A percentile compares a stretch with the other conserved stretches of the same genome.
Evolutionary conservation across 2,888 invertebrate genomes (phyloP).

Genomic region (Tetranychus truncatus): DNA sequence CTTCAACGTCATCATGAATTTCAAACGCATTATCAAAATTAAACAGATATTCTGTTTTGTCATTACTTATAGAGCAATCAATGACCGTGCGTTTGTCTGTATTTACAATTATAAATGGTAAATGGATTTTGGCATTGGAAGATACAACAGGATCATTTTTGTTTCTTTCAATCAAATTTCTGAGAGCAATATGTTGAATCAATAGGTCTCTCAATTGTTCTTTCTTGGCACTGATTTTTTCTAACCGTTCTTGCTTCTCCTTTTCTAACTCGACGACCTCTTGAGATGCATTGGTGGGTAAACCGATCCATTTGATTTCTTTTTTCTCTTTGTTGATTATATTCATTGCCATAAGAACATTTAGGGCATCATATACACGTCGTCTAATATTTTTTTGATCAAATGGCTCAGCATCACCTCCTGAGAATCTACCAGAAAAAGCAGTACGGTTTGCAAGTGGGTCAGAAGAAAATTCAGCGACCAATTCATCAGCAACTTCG

Average conservation of each 20-base stretch:
- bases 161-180: conserved; percentile 86
- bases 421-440: conserved; percentile 18
- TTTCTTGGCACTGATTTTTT: conserved; percentile 71
- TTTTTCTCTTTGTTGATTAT: conserved; percentile 99
- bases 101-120: conserved; percentile 85
- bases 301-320: conserved; percentile 94
- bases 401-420: conserved; percentile 38
- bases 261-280: conserved; percentile 63
- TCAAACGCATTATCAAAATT: conserved; percentile 97
- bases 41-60: conserved; percentile 97
- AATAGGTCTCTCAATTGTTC: conserved; percentile 80
- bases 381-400: conserved; percentile 99
- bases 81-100: conserved; percentile 94
- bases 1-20: conserved; percentile 96
- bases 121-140: conserved; percentile 77
- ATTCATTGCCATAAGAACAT: conserved; percentile 99
- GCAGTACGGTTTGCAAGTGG: conserved; percentile 32
- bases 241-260: conserved; percentile 63
- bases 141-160: conserved; percentile 50
- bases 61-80: conserved; percentile 96
- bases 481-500: conserved; percentile 97
- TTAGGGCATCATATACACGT: conserved; percentile 94
- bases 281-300: conserved; percentile 87
- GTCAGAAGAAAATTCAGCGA: conserved; percentile 59
- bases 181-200: conserved; percentile 82